These are phyloP conservation scores for Gobiocypris rarus DNA, from an alignment of 2,113 vertebrate species.

Conservation along the genomic window DNA sequence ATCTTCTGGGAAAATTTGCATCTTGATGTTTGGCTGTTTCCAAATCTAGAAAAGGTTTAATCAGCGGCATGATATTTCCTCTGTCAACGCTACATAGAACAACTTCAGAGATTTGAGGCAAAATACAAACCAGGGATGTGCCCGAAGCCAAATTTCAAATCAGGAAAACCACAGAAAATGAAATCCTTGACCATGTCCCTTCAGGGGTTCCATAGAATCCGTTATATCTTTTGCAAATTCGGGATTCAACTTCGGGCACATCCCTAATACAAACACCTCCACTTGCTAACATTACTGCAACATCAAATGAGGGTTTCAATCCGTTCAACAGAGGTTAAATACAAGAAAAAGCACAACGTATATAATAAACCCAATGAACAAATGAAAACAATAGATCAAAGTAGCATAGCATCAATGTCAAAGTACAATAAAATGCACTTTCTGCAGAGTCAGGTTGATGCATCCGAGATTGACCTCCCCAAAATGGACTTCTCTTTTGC, in stretches of 20 bases:
- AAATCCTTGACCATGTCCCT: too few relatives aligned
- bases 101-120: conserved; percentile 43
- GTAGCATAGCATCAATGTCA: background rate
- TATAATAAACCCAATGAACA: conserved; percentile 59
- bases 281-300: conserved; percentile 50
- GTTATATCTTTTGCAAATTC: too few relatives aligned
- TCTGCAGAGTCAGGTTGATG: conserved; percentile 30
- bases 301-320: conserved; percentile 41
- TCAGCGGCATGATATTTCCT: background rate
- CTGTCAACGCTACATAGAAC: background rate
- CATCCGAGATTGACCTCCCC: conserved; percentile 6
- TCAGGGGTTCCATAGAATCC: too few relatives aligned
- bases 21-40: background rate
- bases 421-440: conserved; percentile 6
- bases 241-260: too few relatives aligned
- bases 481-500: conserved; percentile 17
- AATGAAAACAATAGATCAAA: conserved; percentile 66
- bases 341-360: conserved; percentile 49
- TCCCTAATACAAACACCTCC: conserved; percentile 29
- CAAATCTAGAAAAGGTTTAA: conserved; percentile 9
- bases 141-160: too few relatives aligned
- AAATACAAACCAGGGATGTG: conserved; percentile 37
- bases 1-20: conserved; percentile 14
- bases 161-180: too few relatives aligned
- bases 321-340: conserved; percentile 56